phyloP scores from a whole-genome alignment of 2,888 invertebrate genomes.

The Nemotelus pantherinus region DNA sequence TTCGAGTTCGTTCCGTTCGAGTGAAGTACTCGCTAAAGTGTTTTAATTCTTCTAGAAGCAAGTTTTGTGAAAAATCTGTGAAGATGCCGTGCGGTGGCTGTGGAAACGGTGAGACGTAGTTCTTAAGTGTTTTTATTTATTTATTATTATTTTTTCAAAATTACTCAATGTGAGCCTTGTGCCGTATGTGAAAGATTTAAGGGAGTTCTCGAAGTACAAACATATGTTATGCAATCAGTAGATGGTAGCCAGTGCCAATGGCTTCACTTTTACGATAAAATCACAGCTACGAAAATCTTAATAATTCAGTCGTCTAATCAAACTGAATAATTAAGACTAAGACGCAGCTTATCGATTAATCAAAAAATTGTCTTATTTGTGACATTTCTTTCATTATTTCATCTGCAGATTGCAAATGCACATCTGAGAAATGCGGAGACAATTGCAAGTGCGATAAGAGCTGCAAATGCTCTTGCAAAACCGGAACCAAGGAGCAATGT shows the following conservation, averaged over 20 bases:
- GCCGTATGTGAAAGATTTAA: neutral
- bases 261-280: no score
- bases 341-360: slow-evolving; percentile 11
- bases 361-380: neutral
- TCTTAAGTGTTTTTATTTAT: neutral
- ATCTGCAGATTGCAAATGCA: slow-evolving; percentile 60
- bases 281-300: no score
- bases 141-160: neutral
- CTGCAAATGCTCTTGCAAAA: slow-evolving; percentile 54
- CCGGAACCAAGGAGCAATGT: slow-evolving; percentile 51
- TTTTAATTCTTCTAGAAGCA: slow-evolving; percentile 4
- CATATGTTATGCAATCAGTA: no score
- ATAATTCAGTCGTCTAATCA: no score
- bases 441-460: slow-evolving; percentile 59
- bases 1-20: neutral
- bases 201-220: no score
- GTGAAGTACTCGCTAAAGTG: neutral
- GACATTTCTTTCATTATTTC: neutral
- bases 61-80: neutral
- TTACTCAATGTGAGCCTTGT: neutral
- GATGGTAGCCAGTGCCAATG: no score
- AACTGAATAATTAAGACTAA: no score
- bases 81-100: slow-evolving; percentile 49
- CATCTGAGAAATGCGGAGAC: slow-evolving; percentile 58
- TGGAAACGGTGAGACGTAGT: slow-evolving; percentile 43